Percentiles rank a stretch among this genome's conserved stretches.
phyloP scores from a whole-genome alignment of 2,888 invertebrate genomes.

The Pelosia muscerda region DNA sequence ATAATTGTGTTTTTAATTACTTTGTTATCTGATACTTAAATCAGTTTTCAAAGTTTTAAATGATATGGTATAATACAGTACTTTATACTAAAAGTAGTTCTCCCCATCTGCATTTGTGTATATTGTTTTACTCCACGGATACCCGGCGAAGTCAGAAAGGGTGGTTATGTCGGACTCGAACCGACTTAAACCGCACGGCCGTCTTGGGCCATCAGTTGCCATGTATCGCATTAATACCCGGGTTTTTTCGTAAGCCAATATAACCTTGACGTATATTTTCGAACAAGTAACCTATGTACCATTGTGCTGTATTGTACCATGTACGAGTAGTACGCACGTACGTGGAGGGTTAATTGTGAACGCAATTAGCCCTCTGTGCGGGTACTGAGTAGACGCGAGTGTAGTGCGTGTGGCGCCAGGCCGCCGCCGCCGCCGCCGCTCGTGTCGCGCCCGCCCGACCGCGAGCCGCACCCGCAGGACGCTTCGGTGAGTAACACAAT shows the following conservation, averaged over 20 bases:
- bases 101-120: too few relatives aligned
- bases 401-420: conserved; percentile 74
- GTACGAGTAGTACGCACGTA: not conserved
- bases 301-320: conserved; percentile 23
- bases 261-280: too few relatives aligned
- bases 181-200: too few relatives aligned
- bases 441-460: conserved; percentile 42
- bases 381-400: conserved; percentile 74
- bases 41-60: conserved; percentile 9
- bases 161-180: too few relatives aligned
- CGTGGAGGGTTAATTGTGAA: conserved; percentile 68
- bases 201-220: too few relatives aligned
- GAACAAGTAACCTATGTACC: too few relatives aligned
- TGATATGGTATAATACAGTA: conserved; percentile 22
- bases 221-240: too few relatives aligned
- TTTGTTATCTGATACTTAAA: conserved; percentile 14
- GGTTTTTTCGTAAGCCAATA: too few relatives aligned
- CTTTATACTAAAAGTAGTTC: too few relatives aligned
- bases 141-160: too few relatives aligned
- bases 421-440: conserved; percentile 59
- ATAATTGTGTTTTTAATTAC: not conserved
- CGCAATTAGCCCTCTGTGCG: conserved; percentile 66
- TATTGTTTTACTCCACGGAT: too few relatives aligned
- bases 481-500: conserved; percentile 19
- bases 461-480: conserved; percentile 40